Conservation (phyloP, 2,888 invertebrate genomes). For the Junonia oenone region DNA sequence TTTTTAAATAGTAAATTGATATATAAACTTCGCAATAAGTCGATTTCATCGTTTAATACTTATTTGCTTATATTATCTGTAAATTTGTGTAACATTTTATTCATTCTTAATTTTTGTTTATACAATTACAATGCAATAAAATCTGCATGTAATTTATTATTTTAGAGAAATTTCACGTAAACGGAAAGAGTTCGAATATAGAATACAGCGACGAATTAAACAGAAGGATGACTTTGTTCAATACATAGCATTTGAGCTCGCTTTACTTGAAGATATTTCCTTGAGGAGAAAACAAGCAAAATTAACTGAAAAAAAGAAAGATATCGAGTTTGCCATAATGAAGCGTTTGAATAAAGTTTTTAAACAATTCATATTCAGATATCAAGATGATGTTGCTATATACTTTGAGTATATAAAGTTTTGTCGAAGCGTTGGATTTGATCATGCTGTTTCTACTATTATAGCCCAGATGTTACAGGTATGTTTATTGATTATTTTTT, state of each 20-base stretch:
- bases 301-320: conserved; percentile 80
- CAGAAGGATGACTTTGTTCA: conserved; percentile 84
- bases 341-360: conserved; percentile 87
- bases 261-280: conserved; percentile 82
- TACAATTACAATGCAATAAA: too few relatives aligned
- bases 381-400: conserved; percentile 85
- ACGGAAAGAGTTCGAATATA: conserved; percentile 85
- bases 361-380: conserved; percentile 83
- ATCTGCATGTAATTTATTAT: too few relatives aligned
- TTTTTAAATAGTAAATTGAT: not conserved
- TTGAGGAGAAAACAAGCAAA: conserved; percentile 79
- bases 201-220: conserved; percentile 83
- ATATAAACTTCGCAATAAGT: not conserved
- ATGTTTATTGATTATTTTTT: too few relatives aligned
- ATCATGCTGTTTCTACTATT: conserved; percentile 74
- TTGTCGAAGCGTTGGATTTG: conserved; percentile 82
- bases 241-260: conserved; percentile 85
- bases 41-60: not conserved
- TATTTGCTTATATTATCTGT: not conserved
- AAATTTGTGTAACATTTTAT: not conserved
- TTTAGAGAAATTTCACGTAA: conserved; percentile 83
- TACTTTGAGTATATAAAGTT: conserved; percentile 90
- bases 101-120: too few relatives aligned
- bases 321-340: conserved; percentile 84
- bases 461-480: conserved; percentile 83